These are phyloP conservation scores for Cryptoprocta ferox DNA, from an alignment of 2,797 vertebrate species.

Conservation along the genomic window DNA sequence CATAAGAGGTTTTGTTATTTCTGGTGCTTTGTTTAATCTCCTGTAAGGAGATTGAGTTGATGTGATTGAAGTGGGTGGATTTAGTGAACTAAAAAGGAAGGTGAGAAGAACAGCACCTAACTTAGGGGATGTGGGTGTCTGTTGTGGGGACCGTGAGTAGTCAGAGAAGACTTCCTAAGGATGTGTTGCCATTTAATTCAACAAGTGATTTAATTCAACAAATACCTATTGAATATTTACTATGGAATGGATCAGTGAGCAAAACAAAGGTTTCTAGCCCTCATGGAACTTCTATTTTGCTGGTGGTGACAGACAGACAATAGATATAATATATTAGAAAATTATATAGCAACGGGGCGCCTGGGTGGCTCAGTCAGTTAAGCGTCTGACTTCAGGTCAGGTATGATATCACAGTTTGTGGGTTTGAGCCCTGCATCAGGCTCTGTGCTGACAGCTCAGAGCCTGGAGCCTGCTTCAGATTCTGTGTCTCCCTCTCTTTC, in stretches of 20 bases:
- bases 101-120: not conserved
- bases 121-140: not conserved
- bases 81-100: not conserved
- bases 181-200: not conserved
- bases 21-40: not conserved
- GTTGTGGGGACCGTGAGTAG: not conserved
- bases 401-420: too few species aligned
- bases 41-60: not conserved
- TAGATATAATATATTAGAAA: not conserved
- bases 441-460: too few species aligned
- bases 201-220: not conserved
- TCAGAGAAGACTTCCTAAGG: slow-evolving; percentile 18
- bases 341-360: not conserved
- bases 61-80: not conserved
- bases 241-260: not conserved
- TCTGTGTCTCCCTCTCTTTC: too few species aligned
- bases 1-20: not conserved
- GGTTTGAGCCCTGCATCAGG: too few species aligned
- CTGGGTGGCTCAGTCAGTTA: too few species aligned
- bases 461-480: too few species aligned
- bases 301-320: not conserved
- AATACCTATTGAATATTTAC: not conserved
- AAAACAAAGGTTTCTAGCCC: not conserved
- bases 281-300: not conserved
- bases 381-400: too few species aligned